Percentiles rank a stretch among this genome's conserved stretches.
phyloP scores from a whole-genome alignment of 2,888 invertebrate genomes.

The Gymnosoma rotundatum region DNA sequence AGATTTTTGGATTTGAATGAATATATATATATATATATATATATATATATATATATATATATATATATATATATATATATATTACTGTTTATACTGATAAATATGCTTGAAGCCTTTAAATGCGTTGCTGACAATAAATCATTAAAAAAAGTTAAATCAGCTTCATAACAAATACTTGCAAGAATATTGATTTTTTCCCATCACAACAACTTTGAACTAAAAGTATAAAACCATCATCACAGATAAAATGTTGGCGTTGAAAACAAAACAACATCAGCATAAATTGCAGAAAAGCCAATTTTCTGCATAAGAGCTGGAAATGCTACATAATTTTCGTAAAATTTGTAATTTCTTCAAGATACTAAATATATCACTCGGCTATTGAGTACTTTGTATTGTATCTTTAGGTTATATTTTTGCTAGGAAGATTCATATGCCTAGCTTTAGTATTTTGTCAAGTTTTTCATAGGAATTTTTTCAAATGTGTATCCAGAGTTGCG shows the following conservation, averaged over 20 bases:
- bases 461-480: slow-evolving; percentile 34
- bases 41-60: background rate
- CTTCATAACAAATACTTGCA: slow-evolving; percentile 4
- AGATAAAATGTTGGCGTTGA: slow-evolving; percentile 7
- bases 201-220: slow-evolving; percentile 14
- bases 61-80: slow-evolving; percentile 6
- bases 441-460: slow-evolving; percentile 34
- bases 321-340: slow-evolving; percentile 10
- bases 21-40: background rate
- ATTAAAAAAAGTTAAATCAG: background rate
- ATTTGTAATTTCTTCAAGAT: slow-evolving; percentile 21
- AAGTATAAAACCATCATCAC: slow-evolving; percentile 29
- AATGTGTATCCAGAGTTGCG: slow-evolving; percentile 70
- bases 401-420: slow-evolving; percentile 61
- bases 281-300: slow-evolving; percentile 57
- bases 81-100: background rate
- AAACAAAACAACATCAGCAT: slow-evolving; percentile 54
- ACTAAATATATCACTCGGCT: slow-evolving; percentile 45
- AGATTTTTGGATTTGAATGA: slow-evolving; percentile 13
- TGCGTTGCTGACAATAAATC: slow-evolving; percentile 18
- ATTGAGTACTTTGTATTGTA: slow-evolving; percentile 37
- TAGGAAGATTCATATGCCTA: slow-evolving; percentile 74
- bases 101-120: background rate
- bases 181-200: slow-evolving; percentile 56
- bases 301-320: slow-evolving; percentile 17